Conservation (phyloP, 2,888 invertebrate genomes). For the Microplitis manilae region DNA sequence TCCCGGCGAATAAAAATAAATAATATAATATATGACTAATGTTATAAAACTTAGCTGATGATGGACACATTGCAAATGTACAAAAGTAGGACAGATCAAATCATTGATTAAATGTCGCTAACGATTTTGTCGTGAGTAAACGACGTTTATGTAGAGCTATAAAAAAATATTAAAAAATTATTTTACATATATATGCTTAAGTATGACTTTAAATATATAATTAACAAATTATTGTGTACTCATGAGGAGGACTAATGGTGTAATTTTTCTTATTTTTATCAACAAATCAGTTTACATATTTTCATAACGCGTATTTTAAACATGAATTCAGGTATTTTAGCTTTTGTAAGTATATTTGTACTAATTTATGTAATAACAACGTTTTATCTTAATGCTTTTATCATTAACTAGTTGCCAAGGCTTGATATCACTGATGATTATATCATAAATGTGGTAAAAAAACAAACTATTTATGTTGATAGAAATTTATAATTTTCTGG, state of each 20-base stretch:
- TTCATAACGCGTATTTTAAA: not conserved
- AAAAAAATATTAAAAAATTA: not conserved
- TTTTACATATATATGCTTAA: not conserved
- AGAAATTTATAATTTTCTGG: not conserved
- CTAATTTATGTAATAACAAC: not conserved
- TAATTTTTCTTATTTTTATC: not conserved
- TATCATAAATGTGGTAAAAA: not conserved
- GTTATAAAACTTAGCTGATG: not conserved
- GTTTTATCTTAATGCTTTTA: not conserved
- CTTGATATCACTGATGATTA: not conserved
- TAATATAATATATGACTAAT: not conserved
- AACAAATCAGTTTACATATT: not conserved
- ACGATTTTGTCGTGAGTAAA: conserved; percentile 47
- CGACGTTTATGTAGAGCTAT: not conserved
- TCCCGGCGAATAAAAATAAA: not conserved
- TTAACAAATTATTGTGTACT: not conserved
- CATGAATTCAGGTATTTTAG: not conserved
- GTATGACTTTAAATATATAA: not conserved
- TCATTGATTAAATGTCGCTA: conserved; percentile 47
- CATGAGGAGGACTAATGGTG: not conserved
- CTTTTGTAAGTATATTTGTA: not conserved
- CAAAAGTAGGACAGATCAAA: conserved; percentile 48
- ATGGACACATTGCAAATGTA: conserved; percentile 26
- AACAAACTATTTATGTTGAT: not conserved
- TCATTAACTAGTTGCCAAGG: not conserved